These are phyloP conservation scores for Drosophila lini DNA, from an alignment of 1,140 invertebrate genomes.

Conservation along the genomic window DNA sequence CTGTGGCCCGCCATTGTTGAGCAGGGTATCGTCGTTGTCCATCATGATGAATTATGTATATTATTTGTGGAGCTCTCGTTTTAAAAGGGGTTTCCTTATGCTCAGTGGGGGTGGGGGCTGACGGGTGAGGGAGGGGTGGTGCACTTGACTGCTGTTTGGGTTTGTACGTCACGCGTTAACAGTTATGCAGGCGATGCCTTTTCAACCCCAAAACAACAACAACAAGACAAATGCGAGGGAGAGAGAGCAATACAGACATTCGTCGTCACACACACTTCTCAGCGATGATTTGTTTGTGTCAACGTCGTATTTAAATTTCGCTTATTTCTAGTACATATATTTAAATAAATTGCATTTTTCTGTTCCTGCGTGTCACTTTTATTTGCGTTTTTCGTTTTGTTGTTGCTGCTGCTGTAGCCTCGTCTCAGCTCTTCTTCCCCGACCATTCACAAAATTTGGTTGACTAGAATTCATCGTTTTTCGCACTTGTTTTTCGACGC, in stretches of 20 bases:
- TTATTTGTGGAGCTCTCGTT: slow-evolving; percentile 18
- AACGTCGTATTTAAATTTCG: slow-evolving; percentile 26
- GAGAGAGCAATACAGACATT: slow-evolving; percentile 14
- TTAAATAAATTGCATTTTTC: slow-evolving; percentile 47
- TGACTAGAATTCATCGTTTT: slow-evolving; percentile 77
- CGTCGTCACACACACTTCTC: slow-evolving; percentile 25
- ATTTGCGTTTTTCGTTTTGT: slow-evolving; percentile 73
- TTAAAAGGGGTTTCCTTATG: slow-evolving; percentile 22
- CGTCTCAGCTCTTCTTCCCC: slow-evolving; percentile 54
- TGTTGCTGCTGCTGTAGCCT: slow-evolving; percentile 32
- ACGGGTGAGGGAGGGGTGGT: slow-evolving; percentile 22
- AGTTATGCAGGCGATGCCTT: slow-evolving; percentile 68
- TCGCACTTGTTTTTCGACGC: slow-evolving; percentile 42
- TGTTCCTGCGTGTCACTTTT: slow-evolving; percentile 77
- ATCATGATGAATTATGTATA: slow-evolving; percentile 65
- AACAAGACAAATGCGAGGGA: slow-evolving; percentile 21
- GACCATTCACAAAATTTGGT: slow-evolving; percentile 58
- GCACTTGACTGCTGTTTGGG: slow-evolving; percentile 30
- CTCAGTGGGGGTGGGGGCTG: slow-evolving; percentile 12
- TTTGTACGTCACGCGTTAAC: slow-evolving; percentile 68
- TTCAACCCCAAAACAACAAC: slow-evolving; percentile 73
- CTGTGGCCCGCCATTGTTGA: slow-evolving; percentile 80
- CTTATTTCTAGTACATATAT: slow-evolving; percentile 40
- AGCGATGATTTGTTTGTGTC: slow-evolving; percentile 36
- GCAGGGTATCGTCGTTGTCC: slow-evolving; percentile 80